Base-by-base conservation (phyloP, 2,888 invertebrate species). In the Physocephala rufipes region DNA sequence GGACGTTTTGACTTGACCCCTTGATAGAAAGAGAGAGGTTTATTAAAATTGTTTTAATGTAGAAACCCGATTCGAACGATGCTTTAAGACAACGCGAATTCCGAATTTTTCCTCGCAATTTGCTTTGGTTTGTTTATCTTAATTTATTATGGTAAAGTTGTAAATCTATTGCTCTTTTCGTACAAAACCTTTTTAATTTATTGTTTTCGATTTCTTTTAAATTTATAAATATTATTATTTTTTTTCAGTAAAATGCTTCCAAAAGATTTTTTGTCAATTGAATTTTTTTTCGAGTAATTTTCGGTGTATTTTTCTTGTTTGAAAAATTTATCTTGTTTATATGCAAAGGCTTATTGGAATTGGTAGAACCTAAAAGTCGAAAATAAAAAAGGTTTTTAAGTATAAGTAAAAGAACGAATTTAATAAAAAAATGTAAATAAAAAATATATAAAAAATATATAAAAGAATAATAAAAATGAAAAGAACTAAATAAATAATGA, bases 211-310 rank as follows among this genome's bases (percentile, higher is more conserved):
- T 73, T 73, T 61, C n/a, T 72, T 67, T 70, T 71, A 47, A 15
- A 45, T 68, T 66, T 72, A 63, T 66, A 55, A 59, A 59, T 30
- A 62, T 71, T n/a, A n/a, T n/a, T n/a, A n/a, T n/a, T n/a, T n/a
- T n/a, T 62, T 30, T 72, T 63, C 79, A 79, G 82, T 83, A 82
- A 82, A 82, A 79, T 82, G 80, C 78, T 80, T 83, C 82, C 80
- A 82, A 82, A 82, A 83, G 19, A 55, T 74, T 65, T 72, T 71
- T 36, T 70, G 47, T 71, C 47, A 64, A 53, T 74, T 68, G 24
- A 30, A n/a, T 67, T 62, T 19, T n/a, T n/a, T 63, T 47, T 53
- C 61, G 36, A 70, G 45, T 62, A 26, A 24, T 67, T 65, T 63
- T 53, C 69, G 71, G 36, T 73, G 73, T 49, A 51, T 69, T 47